phyloP scores from a whole-genome alignment of 2,113 vertebrate species.

The Octodon degus region DNA sequence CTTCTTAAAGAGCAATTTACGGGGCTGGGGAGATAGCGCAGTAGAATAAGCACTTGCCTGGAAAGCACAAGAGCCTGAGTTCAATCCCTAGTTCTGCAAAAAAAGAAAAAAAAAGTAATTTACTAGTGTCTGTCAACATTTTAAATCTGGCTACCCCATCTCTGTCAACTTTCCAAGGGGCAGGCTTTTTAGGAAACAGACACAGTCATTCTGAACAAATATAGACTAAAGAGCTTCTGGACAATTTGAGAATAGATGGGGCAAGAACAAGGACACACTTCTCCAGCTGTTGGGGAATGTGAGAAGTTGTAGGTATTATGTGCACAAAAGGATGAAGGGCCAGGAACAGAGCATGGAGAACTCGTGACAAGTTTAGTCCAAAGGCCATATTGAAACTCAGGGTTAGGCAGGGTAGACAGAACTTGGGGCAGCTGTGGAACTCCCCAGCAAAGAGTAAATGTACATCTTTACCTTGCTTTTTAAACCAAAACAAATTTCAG shows the following conservation, averaged over 20 bases:
- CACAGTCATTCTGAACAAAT: constrained; percentile 11
- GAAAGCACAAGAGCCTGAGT: no score
- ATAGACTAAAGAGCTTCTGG: background rate
- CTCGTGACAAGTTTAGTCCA: background rate
- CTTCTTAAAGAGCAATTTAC: background rate
- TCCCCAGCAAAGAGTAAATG: background rate
- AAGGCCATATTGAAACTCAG: background rate
- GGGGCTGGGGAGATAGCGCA: no score
- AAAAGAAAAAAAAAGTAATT: background rate
- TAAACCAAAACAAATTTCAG: constrained; percentile 54
- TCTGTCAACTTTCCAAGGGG: background rate
- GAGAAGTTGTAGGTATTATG: background rate
- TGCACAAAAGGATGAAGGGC: background rate
- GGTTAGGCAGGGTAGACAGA: background rate
- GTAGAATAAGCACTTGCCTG: no score
- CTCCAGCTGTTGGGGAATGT: background rate
- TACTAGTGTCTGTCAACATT: background rate
- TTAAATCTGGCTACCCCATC: background rate
- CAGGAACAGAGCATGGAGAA: background rate
- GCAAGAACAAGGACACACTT: background rate
- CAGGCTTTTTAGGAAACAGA: background rate
- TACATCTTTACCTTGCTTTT: constrained; percentile 28
- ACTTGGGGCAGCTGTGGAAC: background rate
- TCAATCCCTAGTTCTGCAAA: no score
- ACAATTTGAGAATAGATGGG: background rate